A percentile compares a stretch with the other conserved stretches of the same genome.
phyloP scores from a whole-genome alignment of 2,888 invertebrate genomes.

The Caradrina kadenii region DNA sequence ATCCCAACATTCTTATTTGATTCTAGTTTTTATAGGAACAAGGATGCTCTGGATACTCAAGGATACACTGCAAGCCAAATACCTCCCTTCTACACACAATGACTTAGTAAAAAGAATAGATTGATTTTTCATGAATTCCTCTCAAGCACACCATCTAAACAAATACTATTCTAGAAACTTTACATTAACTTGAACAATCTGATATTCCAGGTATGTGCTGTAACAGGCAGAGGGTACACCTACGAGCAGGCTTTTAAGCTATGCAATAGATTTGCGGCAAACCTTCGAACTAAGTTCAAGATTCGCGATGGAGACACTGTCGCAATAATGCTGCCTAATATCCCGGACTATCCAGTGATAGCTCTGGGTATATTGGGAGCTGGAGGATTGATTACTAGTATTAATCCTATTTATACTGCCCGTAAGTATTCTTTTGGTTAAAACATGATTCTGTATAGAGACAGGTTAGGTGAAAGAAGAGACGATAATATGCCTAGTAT shows the following conservation, averaged over 20 bases:
- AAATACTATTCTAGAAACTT: not conserved
- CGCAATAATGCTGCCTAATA: constrained; percentile 93
- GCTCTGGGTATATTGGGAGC: constrained; percentile 93
- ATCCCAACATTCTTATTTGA: no score
- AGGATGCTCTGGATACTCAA: no score
- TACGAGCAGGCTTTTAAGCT: constrained; percentile 92
- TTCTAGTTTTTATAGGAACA: no score
- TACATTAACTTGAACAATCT: not conserved
- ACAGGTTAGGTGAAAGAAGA: no score
- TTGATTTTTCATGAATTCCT: not conserved
- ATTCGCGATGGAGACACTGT: constrained; percentile 92
- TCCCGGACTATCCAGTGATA: constrained; percentile 93
- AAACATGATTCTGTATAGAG: not conserved
- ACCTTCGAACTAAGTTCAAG: constrained; percentile 92
- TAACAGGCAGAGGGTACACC: constrained; percentile 93
- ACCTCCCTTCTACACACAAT: no score
- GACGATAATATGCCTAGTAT: no score
- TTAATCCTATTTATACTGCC: constrained; percentile 94
- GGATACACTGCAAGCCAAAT: no score
- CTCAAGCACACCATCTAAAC: no score
- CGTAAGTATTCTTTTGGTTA: constrained; percentile 78
- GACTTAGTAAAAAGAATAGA: no score
- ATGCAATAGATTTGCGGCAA: constrained; percentile 92
- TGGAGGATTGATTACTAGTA: constrained; percentile 92
- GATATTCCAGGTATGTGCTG: constrained; percentile 92